phyloP scores from a whole-genome alignment of 2,797 vertebrate species.

The Molossus alvarezi region DNA sequence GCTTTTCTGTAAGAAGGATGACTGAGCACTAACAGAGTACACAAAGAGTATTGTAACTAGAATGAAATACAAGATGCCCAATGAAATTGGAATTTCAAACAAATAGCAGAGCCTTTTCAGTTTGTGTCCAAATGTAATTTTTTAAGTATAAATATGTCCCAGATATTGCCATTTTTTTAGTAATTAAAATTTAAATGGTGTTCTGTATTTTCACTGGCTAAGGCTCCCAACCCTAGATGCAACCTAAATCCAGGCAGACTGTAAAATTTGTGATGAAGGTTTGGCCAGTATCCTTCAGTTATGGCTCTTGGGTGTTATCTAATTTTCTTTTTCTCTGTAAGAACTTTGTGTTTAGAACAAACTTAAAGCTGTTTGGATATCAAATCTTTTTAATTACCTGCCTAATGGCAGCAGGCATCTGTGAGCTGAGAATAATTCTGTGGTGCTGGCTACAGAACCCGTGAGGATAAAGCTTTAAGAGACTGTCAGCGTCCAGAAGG shows the following conservation, averaged over 20 bases:
- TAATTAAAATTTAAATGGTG: background rate
- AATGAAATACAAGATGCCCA: background rate
- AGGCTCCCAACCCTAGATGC: background rate
- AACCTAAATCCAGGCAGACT: background rate
- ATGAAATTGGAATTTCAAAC: slow-evolving; percentile 18
- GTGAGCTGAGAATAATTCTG: background rate
- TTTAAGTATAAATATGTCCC: background rate
- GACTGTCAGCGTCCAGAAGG: background rate
- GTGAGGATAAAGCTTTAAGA: background rate
- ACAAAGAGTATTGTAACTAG: background rate
- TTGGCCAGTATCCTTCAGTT: background rate
- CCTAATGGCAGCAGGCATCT: background rate
- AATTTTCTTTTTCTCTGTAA: background rate
- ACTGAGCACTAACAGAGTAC: background rate
- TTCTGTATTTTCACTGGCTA: background rate
- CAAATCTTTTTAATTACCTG: background rate
- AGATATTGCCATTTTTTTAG: background rate
- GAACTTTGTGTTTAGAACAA: background rate
- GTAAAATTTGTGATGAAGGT: background rate
- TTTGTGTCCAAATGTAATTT: background rate
- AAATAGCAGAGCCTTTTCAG: background rate
- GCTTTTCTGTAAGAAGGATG: background rate
- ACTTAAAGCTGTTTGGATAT: background rate
- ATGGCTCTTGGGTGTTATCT: background rate
- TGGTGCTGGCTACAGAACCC: background rate